phyloP scores from a whole-genome alignment of 1,140 invertebrate genomes.

The Drosophila kikkawai region DNA sequence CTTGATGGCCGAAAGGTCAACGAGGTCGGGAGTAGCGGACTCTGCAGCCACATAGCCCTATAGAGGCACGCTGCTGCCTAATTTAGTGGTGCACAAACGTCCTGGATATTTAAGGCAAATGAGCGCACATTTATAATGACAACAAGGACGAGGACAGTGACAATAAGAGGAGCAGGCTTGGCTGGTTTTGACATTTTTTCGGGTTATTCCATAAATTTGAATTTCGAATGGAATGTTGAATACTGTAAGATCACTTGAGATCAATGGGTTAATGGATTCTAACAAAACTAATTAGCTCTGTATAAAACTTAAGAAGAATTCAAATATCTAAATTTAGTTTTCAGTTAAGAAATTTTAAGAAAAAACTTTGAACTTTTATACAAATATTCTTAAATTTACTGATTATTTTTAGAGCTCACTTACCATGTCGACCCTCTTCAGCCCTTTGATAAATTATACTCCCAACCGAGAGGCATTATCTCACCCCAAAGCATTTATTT shows the following conservation, averaged over 20 bases:
- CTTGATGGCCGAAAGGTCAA: constrained; percentile 79
- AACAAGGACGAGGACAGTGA: constrained; percentile 58
- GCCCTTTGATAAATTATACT: constrained; percentile 2
- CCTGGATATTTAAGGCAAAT: constrained; percentile 79
- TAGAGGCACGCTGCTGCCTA: constrained; percentile 54
- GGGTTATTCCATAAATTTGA: constrained; percentile 17
- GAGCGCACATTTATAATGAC: constrained; percentile 81
- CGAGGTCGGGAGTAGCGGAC: constrained; percentile 28
- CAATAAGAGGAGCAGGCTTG: constrained; percentile 32
- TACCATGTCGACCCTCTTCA: background rate
- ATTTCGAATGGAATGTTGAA: constrained; percentile 1
- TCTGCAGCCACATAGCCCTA: background rate
- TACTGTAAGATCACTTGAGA: background rate
- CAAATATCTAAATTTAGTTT: too few relatives aligned
- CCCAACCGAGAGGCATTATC: constrained; percentile 33
- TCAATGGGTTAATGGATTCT: background rate
- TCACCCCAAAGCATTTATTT: constrained; percentile 62
- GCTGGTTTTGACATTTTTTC: constrained; percentile 43
- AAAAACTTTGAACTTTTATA: too few relatives aligned
- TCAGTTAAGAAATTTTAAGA: too few relatives aligned
- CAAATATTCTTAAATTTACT: background rate
- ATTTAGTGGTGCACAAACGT: constrained; percentile 77
- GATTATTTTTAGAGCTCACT: background rate
- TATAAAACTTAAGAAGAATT: background rate
- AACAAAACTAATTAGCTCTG: background rate